Evolutionary conservation across 2,113 vertebrate species (phyloP).

Genomic region (Triplophysa dalaica): DNA sequence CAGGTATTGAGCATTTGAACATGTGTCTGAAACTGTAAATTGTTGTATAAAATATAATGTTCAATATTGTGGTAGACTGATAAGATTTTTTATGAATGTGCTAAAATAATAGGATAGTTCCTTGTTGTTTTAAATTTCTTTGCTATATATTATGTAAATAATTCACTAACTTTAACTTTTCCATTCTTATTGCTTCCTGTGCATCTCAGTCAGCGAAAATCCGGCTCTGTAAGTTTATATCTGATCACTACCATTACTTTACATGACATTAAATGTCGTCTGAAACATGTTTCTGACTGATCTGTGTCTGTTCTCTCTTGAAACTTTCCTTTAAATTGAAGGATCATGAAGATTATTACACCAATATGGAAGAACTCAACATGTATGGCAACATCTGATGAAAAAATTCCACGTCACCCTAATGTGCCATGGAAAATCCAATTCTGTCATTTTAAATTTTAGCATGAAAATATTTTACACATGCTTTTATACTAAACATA

Average conservation of each 20-base stretch:
- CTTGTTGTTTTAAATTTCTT: too few species aligned
- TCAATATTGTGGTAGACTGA: too few species aligned
- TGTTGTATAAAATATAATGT: too few species aligned
- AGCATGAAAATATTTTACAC: neutral
- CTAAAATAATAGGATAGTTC: neutral
- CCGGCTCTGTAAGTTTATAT: constrained; percentile 19
- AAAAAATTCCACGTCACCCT: neutral
- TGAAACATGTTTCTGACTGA: constrained; percentile 40
- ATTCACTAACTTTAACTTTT: neutral
- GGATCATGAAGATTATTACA: constrained; percentile 48
- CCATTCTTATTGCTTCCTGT: neutral
- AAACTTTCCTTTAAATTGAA: constrained; percentile 39
- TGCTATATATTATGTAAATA: too few species aligned
- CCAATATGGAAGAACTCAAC: constrained; percentile 56
- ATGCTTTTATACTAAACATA: too few species aligned
- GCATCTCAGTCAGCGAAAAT: constrained; percentile 50
- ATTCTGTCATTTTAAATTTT: neutral
- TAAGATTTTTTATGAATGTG: too few species aligned
- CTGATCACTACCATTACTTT: neutral
- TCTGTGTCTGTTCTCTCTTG: neutral
- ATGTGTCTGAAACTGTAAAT: neutral
- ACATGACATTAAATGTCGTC: neutral
- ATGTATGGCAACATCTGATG: constrained; percentile 61
- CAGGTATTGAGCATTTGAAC: neutral
- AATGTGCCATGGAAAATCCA: neutral